Percentiles rank a stretch among this genome's conserved stretches.
These are phyloP conservation scores for Lasius platythorax DNA, from an alignment of 2,888 invertebrate genomes.

Conservation along the genomic window DNA sequence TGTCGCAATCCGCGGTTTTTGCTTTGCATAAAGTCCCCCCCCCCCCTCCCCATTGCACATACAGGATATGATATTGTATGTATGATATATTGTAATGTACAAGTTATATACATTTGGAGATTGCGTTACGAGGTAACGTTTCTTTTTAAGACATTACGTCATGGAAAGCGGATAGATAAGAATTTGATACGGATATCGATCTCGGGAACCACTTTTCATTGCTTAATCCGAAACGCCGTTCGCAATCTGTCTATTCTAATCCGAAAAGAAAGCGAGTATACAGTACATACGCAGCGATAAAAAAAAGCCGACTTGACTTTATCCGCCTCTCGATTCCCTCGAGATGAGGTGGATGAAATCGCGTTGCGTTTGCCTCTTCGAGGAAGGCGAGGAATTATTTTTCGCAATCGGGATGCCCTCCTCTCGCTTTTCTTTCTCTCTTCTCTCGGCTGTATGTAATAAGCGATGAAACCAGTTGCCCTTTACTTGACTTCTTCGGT, in stretches of 20 bases:
- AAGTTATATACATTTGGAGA: conserved; percentile 15
- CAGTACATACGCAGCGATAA: conserved; percentile 10
- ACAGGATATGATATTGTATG: background rate
- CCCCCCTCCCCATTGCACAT: background rate
- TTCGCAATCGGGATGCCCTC: conserved; percentile 63
- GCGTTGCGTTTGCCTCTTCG: background rate
- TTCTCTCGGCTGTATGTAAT: conserved; percentile 12
- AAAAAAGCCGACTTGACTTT: conserved; percentile 39
- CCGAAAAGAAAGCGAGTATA: conserved; percentile 58
- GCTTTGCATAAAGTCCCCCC: background rate
- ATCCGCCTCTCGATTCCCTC: conserved; percentile 9
- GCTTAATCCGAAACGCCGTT: background rate
- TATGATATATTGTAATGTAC: conserved; percentile 12
- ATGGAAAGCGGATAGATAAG: conserved; percentile 31
- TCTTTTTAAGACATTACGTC: conserved; percentile 15
- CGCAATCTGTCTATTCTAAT: conserved; percentile 12
- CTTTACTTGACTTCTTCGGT: conserved; percentile 62
- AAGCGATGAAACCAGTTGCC: conserved; percentile 66
- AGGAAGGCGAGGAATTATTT: conserved; percentile 53
- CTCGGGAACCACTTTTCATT: conserved; percentile 64
- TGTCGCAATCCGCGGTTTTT: conserved; percentile 6
- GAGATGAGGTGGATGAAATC: conserved; percentile 7
- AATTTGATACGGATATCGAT: conserved; percentile 17
- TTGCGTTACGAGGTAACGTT: conserved; percentile 9
- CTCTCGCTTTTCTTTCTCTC: conserved; percentile 22